A percentile compares a stretch with the other conserved stretches of the same genome.
phyloP scores from a whole-genome alignment of 1,140 invertebrate genomes.

The Odontomachus brunneus region DNA sequence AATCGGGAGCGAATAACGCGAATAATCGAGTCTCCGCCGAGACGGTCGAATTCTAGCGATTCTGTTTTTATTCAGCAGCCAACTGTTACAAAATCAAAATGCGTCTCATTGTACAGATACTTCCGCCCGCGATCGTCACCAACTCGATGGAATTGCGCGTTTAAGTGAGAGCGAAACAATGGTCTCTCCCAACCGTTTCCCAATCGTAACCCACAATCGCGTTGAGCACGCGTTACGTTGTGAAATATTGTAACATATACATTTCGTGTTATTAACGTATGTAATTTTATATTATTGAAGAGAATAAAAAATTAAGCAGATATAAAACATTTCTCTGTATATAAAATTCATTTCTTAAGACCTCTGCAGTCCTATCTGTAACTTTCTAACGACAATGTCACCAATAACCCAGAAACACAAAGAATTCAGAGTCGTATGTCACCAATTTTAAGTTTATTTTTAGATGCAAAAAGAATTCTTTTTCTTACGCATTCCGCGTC shows the following conservation, averaged over 20 bases:
- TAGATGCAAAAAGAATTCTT: too few species aligned
- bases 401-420: too few species aligned
- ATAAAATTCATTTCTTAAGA: too few species aligned
- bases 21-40: constrained; percentile 45
- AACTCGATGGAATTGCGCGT: constrained; percentile 1
- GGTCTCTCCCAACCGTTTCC: neutral
- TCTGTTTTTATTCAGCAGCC: neutral
- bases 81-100: constrained; percentile 32
- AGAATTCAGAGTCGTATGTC: too few species aligned
- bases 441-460: too few species aligned
- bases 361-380: too few species aligned
- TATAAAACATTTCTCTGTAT: neutral
- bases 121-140: neutral
- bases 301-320: constrained; percentile 78
- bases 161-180: constrained; percentile 5
- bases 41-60: neutral
- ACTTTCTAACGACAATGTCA: too few species aligned
- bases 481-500: too few species aligned
- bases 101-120: constrained; percentile 26
- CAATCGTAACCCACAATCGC: constrained; percentile 42
- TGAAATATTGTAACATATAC: constrained; percentile 84
- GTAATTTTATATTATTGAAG: constrained; percentile 83
- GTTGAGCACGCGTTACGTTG: constrained; percentile 69
- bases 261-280: constrained; percentile 81
- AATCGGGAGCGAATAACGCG: constrained; percentile 36